Evolutionary conservation across 2,113 vertebrate genomes (phyloP).

Genomic region (Mystacornis crossleyi): DNA sequence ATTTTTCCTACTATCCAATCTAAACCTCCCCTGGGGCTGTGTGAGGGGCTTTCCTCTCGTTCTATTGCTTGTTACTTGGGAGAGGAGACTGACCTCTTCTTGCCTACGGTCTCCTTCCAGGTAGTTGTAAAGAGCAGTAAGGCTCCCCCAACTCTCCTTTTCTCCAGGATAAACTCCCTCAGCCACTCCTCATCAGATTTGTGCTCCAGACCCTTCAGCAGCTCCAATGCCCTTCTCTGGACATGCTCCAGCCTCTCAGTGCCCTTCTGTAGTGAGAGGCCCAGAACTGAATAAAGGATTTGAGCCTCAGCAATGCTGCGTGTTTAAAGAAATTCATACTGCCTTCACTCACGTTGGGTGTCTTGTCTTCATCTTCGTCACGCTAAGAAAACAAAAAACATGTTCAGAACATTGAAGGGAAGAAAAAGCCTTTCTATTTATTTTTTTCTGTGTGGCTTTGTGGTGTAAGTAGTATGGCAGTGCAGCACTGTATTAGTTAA

Average conservation of each 20-base stretch:
- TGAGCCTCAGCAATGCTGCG: background rate
- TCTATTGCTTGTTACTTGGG: background rate
- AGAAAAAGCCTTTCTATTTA: background rate
- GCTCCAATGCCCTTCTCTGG: background rate
- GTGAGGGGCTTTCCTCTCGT: background rate
- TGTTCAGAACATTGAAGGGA: background rate
- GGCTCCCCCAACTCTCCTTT: background rate
- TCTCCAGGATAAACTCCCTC: background rate
- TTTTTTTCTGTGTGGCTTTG: background rate
- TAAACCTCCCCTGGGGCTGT: background rate
- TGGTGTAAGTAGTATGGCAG: background rate
- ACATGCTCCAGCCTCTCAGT: background rate
- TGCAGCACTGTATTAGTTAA: background rate
- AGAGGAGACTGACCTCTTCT: background rate
- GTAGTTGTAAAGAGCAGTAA: background rate
- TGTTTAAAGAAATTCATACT: background rate
- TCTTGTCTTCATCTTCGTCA: background rate
- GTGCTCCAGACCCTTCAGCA: background rate
- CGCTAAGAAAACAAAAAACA: background rate
- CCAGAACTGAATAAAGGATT: background rate
- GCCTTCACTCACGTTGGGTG: background rate
- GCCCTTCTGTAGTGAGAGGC: background rate
- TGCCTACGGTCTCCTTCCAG: rapidly evolving
- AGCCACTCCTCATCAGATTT: rapidly evolving
- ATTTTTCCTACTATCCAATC: background rate